These are phyloP conservation scores for Psittacula cyanocephala DNA, from an alignment of 2,113 vertebrate genomes.

Conservation along the genomic window DNA sequence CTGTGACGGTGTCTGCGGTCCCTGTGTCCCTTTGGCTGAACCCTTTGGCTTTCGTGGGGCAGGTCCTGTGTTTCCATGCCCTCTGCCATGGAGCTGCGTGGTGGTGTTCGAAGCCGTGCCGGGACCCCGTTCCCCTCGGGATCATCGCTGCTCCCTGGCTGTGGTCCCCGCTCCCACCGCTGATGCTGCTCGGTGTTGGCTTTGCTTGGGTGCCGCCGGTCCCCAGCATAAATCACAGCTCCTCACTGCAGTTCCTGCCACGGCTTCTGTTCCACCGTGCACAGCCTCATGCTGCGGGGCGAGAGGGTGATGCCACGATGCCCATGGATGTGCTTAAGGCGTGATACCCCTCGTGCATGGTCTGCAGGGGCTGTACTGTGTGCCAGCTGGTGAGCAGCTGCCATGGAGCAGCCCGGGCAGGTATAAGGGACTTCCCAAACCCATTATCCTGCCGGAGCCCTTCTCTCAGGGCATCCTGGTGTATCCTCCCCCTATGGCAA, in stretches of 20 bases:
- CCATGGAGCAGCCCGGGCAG: accelerated
- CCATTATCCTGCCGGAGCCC: accelerated
- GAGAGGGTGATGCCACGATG: background rate
- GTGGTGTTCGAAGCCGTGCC: accelerated
- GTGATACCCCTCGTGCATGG: accelerated
- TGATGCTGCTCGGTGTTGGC: accelerated
- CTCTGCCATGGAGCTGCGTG: accelerated
- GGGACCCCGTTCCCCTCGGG: accelerated
- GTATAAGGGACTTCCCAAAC: background rate
- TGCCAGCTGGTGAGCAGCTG: background rate
- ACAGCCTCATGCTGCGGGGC: accelerated
- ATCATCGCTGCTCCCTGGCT: background rate
- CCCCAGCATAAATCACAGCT: accelerated
- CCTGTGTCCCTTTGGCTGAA: background rate
- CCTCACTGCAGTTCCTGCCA: background rate
- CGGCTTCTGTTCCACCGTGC: accelerated
- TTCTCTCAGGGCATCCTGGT: background rate
- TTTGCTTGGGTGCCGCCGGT: accelerated
- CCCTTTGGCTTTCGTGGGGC: accelerated
- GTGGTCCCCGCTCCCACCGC: accelerated
- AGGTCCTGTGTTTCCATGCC: background rate
- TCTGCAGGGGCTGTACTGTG: accelerated
- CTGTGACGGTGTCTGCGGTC: accelerated
- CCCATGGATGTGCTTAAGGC: accelerated
- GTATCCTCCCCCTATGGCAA: accelerated